Evolutionary conservation across 2,113 vertebrate genomes (phyloP).

Genomic region (Potamarius usumacintae): DNA sequence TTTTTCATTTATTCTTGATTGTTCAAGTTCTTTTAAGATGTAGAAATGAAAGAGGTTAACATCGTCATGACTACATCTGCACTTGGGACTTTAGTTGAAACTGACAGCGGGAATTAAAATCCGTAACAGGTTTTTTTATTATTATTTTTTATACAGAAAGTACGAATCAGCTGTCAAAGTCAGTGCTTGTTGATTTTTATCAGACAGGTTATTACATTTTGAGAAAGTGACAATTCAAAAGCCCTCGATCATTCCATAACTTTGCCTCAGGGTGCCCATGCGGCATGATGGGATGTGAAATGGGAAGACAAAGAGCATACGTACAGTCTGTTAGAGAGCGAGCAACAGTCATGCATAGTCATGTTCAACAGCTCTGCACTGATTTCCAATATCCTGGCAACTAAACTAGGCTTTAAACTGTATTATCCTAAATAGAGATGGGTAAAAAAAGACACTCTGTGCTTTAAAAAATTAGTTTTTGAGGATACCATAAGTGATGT

Average conservation of each 20-base stretch:
- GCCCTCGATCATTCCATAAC: conserved; percentile 67
- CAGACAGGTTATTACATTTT: conserved; percentile 75
- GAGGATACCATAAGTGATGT: background rate
- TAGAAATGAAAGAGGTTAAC: conserved; percentile 67
- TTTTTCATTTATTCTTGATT: conserved; percentile 49
- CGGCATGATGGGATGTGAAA: conserved; percentile 43
- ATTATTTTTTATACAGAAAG: conserved; percentile 66
- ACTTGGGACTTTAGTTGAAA: conserved; percentile 72
- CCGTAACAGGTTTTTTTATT: conserved; percentile 57
- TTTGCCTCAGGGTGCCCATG: conserved; percentile 54
- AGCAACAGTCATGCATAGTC: conserved; percentile 7
- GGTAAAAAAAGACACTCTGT: background rate
- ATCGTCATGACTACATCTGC: conserved; percentile 65
- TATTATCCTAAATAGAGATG: conserved; percentile 17
- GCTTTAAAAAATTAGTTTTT: conserved; percentile 3
- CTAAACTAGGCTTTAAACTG: conserved; percentile 31
- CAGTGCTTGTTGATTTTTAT: conserved; percentile 78
- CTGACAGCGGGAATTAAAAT: conserved; percentile 77
- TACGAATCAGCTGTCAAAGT: conserved; percentile 71
- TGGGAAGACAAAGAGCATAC: conserved; percentile 18
- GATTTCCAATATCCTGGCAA: conserved; percentile 41
- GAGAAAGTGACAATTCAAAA: conserved; percentile 76
- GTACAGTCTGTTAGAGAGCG: conserved; percentile 1
- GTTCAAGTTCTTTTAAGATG: conserved; percentile 62
- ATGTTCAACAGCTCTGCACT: conserved; percentile 17